Base-by-base conservation (phyloP, 1,140 invertebrate species). In the Telenomus remus region DNA sequence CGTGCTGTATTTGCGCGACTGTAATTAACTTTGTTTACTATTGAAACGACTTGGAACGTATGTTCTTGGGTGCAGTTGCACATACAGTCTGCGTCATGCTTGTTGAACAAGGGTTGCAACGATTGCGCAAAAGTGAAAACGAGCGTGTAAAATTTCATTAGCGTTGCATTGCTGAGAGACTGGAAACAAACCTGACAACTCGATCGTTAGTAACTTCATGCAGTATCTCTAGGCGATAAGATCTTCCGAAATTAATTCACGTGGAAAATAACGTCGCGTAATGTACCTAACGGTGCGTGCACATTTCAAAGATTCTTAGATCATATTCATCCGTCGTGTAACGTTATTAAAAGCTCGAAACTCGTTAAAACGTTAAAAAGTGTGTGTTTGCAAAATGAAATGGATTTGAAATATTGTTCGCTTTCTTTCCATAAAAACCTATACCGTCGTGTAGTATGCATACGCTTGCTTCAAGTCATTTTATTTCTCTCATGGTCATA, bases 81-180 rank as follows among this genome's bases (percentile, higher is more conserved):
- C 42, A 13, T 34, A 27, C 27, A 35, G 8, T 43, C 14, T 35
- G 14, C 39, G 27, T 27, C 15, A 33, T 47, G 33, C 42, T 16
- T 53, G 14, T 16, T 39, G 37, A 27, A 27, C 14, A 54, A 43
- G 11, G 19, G 16, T n/a, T 6, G 42, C 14, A 57, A 35, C 27
- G 43, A 49, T 39, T 39, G 19, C 35, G 19, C 48, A 46, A 51
- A 51, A 53, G 39, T 63, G 59, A 63, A 53, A 54, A 63, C 42
- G 42, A 63, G 60, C 50, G 39, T 63, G 42, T 53, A 16, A 53
- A 63, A 63, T 63, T 61, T 42, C 37, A 51, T 61, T 61, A 61
- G 10, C 57, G 12, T 35, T 27, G 43, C 43, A 8, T 16, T 7
- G 19, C 53, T 44, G 14, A 11, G 53, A 55, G n/a, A 13, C 53